Base-by-base conservation (phyloP, 2,888 invertebrate species). In the Oscheius sp. region DNA sequence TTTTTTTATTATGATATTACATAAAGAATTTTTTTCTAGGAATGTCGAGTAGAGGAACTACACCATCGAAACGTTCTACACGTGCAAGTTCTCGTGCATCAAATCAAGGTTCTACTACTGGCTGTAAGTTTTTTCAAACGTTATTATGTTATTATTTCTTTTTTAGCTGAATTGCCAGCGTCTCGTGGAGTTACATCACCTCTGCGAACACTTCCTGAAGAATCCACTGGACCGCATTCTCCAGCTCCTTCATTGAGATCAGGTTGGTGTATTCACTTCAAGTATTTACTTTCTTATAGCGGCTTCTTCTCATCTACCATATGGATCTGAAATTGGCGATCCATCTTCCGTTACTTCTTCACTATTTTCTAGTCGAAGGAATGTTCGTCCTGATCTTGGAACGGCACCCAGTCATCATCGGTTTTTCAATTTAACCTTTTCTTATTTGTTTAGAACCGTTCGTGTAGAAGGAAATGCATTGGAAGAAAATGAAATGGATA, bases 301-400 rank as follows among this genome's bases (percentile, higher is more conserved):
- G 36, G 65, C 24, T 20, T 67, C 74, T 6, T 80, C 80, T 12
- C 73, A 70, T 22, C 71, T 81, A 8, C 69, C 68, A 6, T 81
- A 81, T 68, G 81, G 78, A 14, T 82, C 82, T 1, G 82, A 82
- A 49, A 74, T 76, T 33, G 80, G 80, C 3, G 74, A 69, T n/a
- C 74, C 78, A 12, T 75, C 76, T 3, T 71, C 71, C 54, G 63
- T 61, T 51, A 73, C 72, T 14, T 71, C 75, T 0, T 61, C 59
- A 1, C 67, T 72, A 9, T 71, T 75, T 14, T 57, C 71, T n/a
- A 59, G 74, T 6, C 66, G 74, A 44, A 64, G 67, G 2, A 73
- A 73, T n/a, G 67, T 70, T 12, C 76, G 84, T 14, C 73, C 73
- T 9, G 84, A 84, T 71, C 70, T 84, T 50, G 79, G 80, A 49